Base-by-base conservation (phyloP, 2,797 vertebrate genomes). In the Philypnodon macrostomus region DNA sequence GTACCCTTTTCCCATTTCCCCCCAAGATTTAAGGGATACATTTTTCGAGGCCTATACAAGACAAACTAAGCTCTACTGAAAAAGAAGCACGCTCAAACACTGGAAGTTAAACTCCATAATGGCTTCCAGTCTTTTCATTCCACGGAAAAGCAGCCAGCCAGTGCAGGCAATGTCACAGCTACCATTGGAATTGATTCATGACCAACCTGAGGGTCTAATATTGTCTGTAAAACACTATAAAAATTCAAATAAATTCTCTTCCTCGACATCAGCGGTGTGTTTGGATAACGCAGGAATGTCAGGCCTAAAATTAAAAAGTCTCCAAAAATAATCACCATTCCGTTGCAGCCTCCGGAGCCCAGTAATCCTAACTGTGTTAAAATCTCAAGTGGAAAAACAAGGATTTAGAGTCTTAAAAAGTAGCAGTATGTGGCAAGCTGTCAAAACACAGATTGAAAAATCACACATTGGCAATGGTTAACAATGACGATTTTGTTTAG, bases 321-420 rank as follows among this genome's bases (percentile, higher is more conserved):
- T 59, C 67, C 62, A 67, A 72, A 73, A 79, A 83, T 75, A 79
- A 75, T 64, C 60, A 63, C 15, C 41, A 44, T 81, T 74, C 71
- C 59, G 41, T 0, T 0, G 21, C 2, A 13, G 53, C 70, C 74
- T 45, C 39, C 24, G 2, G 59, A 73, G 70, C 67, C 68, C 63
- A 70, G 73, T 73, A 78, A 69, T 76, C 61, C 51, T 7, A 39
- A 31, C 67, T 44, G 71, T 62, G 78, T 75, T 78, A 42, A 74
- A 77, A 59, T 63, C 39, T 48, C 63, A 32, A 58, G 42, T 53
- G 71, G 66, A 69, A 75, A 77, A 73, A 67, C 58, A 70, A 17
- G 59, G 79, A 73, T 65, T 76, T 81, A 59, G 76, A 70, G 75
- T 82, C 73, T 72, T 81, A 80, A 79, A 77, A 62, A 63, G 70